Conservation (phyloP, 2,888 invertebrate species). For the Nycteola revayana region DNA sequence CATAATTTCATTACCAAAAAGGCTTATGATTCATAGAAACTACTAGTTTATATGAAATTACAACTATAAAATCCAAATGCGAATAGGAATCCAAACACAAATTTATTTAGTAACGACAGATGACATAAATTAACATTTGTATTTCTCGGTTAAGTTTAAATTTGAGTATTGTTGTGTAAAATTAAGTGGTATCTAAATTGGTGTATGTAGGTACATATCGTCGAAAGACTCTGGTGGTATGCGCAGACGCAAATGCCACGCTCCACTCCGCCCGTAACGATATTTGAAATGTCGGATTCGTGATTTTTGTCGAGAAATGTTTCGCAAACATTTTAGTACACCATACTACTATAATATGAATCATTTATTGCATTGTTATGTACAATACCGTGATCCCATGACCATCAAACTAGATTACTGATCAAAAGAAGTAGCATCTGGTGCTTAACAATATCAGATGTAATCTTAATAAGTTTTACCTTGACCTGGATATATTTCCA, state of each 20-base stretch:
- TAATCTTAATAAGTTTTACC: background rate
- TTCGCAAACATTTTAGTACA: constrained; percentile 53
- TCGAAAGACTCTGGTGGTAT: constrained; percentile 53
- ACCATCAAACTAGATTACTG: too few species aligned
- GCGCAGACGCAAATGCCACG: constrained; percentile 69
- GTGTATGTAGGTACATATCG: constrained; percentile 26
- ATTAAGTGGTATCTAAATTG: constrained; percentile 22
- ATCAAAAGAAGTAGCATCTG: too few species aligned
- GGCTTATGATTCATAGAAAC: constrained; percentile 6
- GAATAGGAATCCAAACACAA: background rate
- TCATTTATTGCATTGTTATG: constrained; percentile 8
- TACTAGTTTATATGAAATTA: constrained; percentile 19
- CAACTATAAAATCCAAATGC: constrained; percentile 24
- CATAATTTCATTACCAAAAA: too few species aligned
- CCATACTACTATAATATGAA: constrained; percentile 23
- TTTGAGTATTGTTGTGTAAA: constrained; percentile 11
- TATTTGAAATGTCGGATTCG: constrained; percentile 78
- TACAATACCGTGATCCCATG: too few species aligned
- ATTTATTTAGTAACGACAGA: too few species aligned
- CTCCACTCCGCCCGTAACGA: constrained; percentile 62
- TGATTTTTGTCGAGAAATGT: constrained; percentile 74
- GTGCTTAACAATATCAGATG: too few species aligned
- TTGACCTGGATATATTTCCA: background rate
- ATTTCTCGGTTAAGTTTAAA: constrained; percentile 5
- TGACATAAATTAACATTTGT: constrained; percentile 9